Evolutionary conservation across 2,888 invertebrate genomes (phyloP), one percentile per base, ranked within the genome.

Genomic region (Tachina fera): DNA sequence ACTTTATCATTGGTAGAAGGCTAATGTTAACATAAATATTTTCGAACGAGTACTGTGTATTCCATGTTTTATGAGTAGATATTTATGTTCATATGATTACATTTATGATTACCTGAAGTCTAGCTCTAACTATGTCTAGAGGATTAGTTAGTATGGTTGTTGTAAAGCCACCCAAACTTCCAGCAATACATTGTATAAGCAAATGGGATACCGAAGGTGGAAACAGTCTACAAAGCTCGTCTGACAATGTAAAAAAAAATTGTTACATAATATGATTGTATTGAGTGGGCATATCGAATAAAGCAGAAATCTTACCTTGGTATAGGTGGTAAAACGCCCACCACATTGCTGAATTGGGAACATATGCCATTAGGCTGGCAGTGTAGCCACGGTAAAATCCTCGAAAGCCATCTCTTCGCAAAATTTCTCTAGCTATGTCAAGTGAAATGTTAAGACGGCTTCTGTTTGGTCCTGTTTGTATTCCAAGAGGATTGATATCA

Each of bases 281-380:
- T 60, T 9, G 1, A 53, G 5, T 31, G 31, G 31, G 31, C 6
- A 6, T 31, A 4, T 31, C 2, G 3, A 31, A 3, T 31, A 3
- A 31, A 31, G 31, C 31, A 13, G 11, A n/a, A 47, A 56, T 56
- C 49, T 78, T 92, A 98, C 98, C 97, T 95, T 98, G 97, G 93
- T 98, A 98, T 60, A 96, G 94, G 87, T 98, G 97, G 92, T 99
- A 99, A 89, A 98, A 96, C 22, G 96, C 96, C 99, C 99, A 99
- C 98, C 99, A 99, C 63, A 98, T 94, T n/a, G 98, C 98, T 19
- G 98, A 98, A 93, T 98, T 98, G 14, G 99, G 98, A 63, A 98
- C 98, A 92, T 98, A 99, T 0, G 98, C 96, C 88, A 97, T 96
- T 13, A 99, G 93, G 43, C 98, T 98, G 0, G 98, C 98, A 41